A percentile compares a stretch with the other conserved stretches of the same genome.
These are phyloP conservation scores for Pogonophryne albipinna DNA, from an alignment of 2,797 vertebrate genomes.

Conservation along the genomic window DNA sequence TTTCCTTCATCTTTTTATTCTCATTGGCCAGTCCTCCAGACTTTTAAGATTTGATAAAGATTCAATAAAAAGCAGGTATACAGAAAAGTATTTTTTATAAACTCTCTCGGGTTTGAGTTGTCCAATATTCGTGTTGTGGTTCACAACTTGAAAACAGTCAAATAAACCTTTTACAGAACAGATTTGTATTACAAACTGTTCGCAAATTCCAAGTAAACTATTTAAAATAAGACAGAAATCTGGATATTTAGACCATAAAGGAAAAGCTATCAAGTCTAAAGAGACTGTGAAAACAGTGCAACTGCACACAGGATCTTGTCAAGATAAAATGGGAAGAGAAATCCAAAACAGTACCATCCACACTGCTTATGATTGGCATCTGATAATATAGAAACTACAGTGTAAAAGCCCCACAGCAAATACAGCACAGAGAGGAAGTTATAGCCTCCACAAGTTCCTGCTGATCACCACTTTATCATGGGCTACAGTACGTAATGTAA, in stretches of 20 bases:
- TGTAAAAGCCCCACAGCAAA: neutral
- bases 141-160: too few relatives aligned
- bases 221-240: neutral
- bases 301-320: constrained; percentile 14
- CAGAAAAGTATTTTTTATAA: too few relatives aligned
- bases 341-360: constrained; percentile 19
- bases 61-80: too few relatives aligned
- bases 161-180: neutral
- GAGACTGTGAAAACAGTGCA: constrained; percentile 5
- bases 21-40: too few relatives aligned
- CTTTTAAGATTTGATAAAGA: too few relatives aligned
- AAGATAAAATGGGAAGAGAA: constrained; percentile 18
- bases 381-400: neutral
- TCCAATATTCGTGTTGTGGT: too few relatives aligned
- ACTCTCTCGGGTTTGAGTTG: too few relatives aligned
- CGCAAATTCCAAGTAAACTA: constrained; percentile 6
- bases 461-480: constrained; percentile 28
- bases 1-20: too few relatives aligned
- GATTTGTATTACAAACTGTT: constrained; percentile 4
- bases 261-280: neutral
- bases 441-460: neutral
- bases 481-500: constrained; percentile 40
- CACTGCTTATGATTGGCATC: constrained; percentile 17
- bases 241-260: constrained; percentile 16
- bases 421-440: neutral